Evolutionary conservation across 37 sponge, comb jelly and placozoan species (phyloP).

Genomic region (Agelas oroides): DNA sequence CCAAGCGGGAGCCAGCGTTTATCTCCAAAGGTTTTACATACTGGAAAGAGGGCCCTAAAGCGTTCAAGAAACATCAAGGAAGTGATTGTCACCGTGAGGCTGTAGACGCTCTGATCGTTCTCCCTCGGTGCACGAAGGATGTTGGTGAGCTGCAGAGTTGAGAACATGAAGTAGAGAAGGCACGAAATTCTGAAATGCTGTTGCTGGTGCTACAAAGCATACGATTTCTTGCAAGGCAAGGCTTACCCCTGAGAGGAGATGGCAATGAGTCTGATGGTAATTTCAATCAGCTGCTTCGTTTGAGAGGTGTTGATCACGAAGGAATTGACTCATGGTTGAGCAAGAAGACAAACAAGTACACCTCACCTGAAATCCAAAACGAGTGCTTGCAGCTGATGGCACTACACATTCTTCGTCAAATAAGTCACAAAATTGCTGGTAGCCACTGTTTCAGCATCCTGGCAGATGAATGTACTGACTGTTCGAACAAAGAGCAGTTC

Average conservation of each 20-base stretch:
- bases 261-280: constrained; percentile 63
- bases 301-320: constrained; percentile 49
- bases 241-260: constrained; percentile 68
- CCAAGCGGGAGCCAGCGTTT: constrained; percentile 71
- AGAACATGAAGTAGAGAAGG: constrained; percentile 48
- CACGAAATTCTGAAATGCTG: constrained; percentile 60
- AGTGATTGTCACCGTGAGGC: constrained; percentile 83
- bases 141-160: constrained; percentile 64
- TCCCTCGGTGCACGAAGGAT: constrained; percentile 44
- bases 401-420: constrained; percentile 61
- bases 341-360: constrained; percentile 73
- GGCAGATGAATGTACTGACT: constrained; percentile 86
- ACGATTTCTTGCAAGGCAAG: constrained; percentile 78
- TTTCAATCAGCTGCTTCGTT: constrained; percentile 59
- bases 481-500: constrained; percentile 80
- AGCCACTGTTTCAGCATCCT: constrained; percentile 63
- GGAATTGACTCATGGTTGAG: constrained; percentile 62
- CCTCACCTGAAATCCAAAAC: constrained; percentile 78
- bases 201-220: constrained; percentile 58
- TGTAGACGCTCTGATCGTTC: constrained; percentile 40
- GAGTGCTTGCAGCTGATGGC: constrained; percentile 82
- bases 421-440: constrained; percentile 38
- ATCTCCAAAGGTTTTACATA: constrained; percentile 70
- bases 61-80: constrained; percentile 73
- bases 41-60: constrained; percentile 79